Evolutionary conservation across 2,888 invertebrate species (phyloP), one percentile per base, ranked within the genome.

Genomic region (Clepsis dumicolana): DNA sequence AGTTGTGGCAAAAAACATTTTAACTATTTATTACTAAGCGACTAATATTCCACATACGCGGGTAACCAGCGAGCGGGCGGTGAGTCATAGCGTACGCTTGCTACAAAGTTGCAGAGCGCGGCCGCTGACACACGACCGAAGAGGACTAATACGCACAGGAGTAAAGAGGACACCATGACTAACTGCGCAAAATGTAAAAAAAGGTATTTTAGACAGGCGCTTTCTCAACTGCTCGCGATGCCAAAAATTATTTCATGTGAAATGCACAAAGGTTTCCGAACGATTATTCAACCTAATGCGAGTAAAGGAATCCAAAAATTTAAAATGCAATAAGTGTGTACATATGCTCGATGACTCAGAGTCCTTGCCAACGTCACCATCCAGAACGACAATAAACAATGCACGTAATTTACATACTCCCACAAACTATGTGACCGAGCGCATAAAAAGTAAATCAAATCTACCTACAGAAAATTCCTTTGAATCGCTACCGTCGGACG

Each of bases 401-500:
- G n/a, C n/a, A 5, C n/a, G 3, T 38, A 38, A 38, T 38, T 4
- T n/a, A n/a, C 38, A 38, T 10, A 38, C 38, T n/a, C 38, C 38
- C 1, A n/a, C 38, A 14, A 50, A 50, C 14, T 50, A n/a, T 24
- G 50, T 50, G 3, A 50, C 50, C 5, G 50, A 50, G 24, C 50
- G 50, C 10, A 24, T 50, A 3, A 50, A 24, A 8, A 1, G 24
- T 8, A 50, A 1, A 10, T 0, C 21, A 2, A 48, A 48, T 18
- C 0, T 48, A 1, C 2, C 48, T 21, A 48, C n/a, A 4, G 50
- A 50, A 38, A 14, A 18, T 41, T 21, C 10, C 21, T 61, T 61
- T 14, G 29, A 50, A 0, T 61, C 61, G 0, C 21, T 60, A 12
- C 60, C 60, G 29, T 48, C 60, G 12, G 57, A 38, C 14, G 60